A percentile compares a stretch with the other conserved stretches of the same genome.
Evolutionary conservation across 2,113 vertebrate genomes (phyloP).

Genomic region (Tursiops truncatus): DNA sequence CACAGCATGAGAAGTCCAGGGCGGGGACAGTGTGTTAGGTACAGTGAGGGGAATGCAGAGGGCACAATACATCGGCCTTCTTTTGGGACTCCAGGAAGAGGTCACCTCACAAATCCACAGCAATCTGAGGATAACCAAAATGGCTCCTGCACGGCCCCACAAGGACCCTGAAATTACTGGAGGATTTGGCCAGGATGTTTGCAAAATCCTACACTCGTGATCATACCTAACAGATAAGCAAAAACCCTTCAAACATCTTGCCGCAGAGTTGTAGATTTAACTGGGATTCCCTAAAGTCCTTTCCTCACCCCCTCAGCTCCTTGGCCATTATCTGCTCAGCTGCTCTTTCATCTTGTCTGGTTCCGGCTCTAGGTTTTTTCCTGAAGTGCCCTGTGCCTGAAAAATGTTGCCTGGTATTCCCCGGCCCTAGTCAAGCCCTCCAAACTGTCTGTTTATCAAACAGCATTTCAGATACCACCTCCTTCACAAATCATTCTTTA

Average conservation of each 20-base stretch:
- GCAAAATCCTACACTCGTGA: not conserved
- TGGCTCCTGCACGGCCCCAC: not conserved
- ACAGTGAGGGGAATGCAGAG: not conserved
- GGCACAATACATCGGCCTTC: not conserved
- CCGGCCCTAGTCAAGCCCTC: not conserved
- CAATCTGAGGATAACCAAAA: not conserved
- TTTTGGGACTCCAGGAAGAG: not conserved
- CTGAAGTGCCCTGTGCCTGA: not conserved
- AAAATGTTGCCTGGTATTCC: not conserved
- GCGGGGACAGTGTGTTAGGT: fast-evolving
- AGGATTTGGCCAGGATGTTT: not conserved
- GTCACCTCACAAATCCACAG: not conserved
- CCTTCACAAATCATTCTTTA: not conserved
- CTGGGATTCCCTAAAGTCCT: not conserved
- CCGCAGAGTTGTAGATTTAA: not conserved
- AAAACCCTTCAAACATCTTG: not conserved
- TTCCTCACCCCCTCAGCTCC: not conserved
- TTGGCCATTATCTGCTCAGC: not conserved
- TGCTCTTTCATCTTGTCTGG: not conserved
- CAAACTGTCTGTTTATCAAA: not conserved
- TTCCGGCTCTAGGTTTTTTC: not conserved
- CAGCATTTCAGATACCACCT: not conserved
- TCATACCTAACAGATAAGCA: not conserved
- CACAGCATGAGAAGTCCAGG: not conserved
- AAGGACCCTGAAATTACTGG: not conserved